Conservation (phyloP, 2,888 invertebrate species). For the Tiliacea citrago region DNA sequence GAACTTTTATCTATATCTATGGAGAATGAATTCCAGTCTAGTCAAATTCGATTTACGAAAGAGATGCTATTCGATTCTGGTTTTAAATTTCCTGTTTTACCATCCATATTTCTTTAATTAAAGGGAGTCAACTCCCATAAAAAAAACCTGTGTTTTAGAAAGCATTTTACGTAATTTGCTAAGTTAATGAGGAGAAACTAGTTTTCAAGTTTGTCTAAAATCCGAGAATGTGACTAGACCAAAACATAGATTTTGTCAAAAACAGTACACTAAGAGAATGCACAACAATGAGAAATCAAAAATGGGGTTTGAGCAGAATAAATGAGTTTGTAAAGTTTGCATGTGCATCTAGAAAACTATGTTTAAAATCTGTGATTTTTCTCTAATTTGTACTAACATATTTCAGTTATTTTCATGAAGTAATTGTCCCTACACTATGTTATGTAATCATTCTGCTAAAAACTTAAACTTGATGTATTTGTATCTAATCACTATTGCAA, state of each 20-base stretch:
- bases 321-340: constrained; percentile 85
- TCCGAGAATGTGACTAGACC: constrained; percentile 61
- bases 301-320: constrained; percentile 89
- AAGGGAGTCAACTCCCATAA: too few relatives aligned
- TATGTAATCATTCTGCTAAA: constrained; percentile 38
- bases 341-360: constrained; percentile 67
- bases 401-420: constrained; percentile 18
- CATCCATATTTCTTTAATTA: background rate
- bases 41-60: constrained; percentile 40
- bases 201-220: background rate
- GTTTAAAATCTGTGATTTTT: constrained; percentile 45
- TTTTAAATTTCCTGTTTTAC: background rate
- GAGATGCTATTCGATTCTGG: background rate
- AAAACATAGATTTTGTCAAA: constrained; percentile 49
- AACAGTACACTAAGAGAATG: constrained; percentile 73
- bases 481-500: constrained; percentile 17
- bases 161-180: background rate
- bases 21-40: constrained; percentile 40
- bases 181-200: background rate
- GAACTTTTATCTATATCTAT: constrained; percentile 49
- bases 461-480: constrained; percentile 44
- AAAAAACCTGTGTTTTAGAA: background rate
- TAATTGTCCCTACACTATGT: constrained; percentile 12
- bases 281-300: constrained; percentile 83
- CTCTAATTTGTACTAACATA: constrained; percentile 38